These are phyloP conservation scores for Caradrina kadenii DNA, from an alignment of 2,888 invertebrate genomes.

Conservation along the genomic window DNA sequence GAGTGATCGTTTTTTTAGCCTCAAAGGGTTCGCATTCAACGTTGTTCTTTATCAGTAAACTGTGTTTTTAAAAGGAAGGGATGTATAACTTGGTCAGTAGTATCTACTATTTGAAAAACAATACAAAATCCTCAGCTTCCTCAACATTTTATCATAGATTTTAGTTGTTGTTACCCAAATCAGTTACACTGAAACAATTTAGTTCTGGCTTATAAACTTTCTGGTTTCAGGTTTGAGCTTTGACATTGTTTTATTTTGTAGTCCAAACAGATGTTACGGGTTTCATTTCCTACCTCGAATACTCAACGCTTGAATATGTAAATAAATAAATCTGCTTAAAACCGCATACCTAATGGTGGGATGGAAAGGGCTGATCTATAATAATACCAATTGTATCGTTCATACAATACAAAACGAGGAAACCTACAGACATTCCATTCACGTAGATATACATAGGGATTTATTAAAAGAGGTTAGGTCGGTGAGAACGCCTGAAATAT, in stretches of 20 bases:
- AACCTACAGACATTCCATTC: constrained; percentile 67
- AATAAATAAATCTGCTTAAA: constrained; percentile 57
- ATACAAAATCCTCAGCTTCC: neutral
- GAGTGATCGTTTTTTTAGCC: constrained; percentile 1
- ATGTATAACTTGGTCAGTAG: neutral
- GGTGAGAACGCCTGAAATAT: constrained; percentile 89
- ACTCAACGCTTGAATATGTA: constrained; percentile 53
- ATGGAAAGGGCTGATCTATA: constrained; percentile 59
- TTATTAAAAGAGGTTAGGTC: constrained; percentile 86
- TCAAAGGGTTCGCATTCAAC: no score
- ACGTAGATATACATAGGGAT: constrained; percentile 74
- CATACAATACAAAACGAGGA: constrained; percentile 62
- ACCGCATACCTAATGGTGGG: constrained; percentile 56
- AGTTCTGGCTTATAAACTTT: constrained; percentile 52
- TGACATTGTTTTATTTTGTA: constrained; percentile 50
- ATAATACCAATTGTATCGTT: constrained; percentile 63
- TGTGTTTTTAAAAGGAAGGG: neutral
- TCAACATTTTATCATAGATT: constrained; percentile 13
- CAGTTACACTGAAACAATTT: constrained; percentile 45
- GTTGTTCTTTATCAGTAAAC: neutral
- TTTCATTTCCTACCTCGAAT: constrained; percentile 49
- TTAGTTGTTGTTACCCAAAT: constrained; percentile 31
- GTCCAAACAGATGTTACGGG: constrained; percentile 41
- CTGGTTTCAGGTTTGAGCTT: constrained; percentile 41
- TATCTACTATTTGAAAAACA: neutral